These are phyloP conservation scores for Alethe diademata DNA, from an alignment of 2,113 vertebrate genomes.

Conservation along the genomic window DNA sequence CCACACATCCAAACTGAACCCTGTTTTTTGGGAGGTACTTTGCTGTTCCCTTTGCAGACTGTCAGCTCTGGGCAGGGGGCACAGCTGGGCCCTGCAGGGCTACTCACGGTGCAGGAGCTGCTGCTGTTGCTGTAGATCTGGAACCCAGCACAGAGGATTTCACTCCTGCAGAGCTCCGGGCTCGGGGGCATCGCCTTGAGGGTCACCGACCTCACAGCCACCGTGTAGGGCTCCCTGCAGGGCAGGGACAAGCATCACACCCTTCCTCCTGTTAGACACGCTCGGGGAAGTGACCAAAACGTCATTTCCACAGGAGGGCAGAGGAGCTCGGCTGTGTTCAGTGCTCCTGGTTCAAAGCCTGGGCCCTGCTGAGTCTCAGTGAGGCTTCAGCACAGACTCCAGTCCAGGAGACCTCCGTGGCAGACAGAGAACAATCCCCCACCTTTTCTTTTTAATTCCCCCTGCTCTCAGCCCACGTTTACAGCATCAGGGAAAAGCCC, in stretches of 20 bases:
- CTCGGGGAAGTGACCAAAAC: neutral
- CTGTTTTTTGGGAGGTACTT: neutral
- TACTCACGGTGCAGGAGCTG: constrained; percentile 66
- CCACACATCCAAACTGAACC: neutral
- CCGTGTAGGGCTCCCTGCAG: constrained; percentile 68
- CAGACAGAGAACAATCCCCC: neutral
- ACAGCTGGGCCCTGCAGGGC: neutral
- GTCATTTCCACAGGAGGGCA: neutral
- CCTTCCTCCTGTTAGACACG: neutral
- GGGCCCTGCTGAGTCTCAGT: neutral
- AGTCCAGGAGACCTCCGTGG: neutral
- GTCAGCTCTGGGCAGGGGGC: neutral
- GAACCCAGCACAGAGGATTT: constrained; percentile 74
- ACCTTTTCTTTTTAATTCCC: neutral
- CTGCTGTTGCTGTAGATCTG: constrained; percentile 57
- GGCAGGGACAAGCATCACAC: neutral
- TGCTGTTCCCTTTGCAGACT: neutral
- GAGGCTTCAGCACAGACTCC: neutral
- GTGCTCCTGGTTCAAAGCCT: neutral
- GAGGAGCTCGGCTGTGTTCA: neutral
- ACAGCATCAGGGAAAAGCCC: neutral
- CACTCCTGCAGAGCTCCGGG: constrained; percentile 58
- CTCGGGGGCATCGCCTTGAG: constrained; percentile 48
- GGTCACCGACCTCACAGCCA: constrained; percentile 72
- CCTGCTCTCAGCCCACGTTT: neutral